phyloP scores from a whole-genome alignment of 2,797 vertebrate species.

The Syndactyla subalaris region DNA sequence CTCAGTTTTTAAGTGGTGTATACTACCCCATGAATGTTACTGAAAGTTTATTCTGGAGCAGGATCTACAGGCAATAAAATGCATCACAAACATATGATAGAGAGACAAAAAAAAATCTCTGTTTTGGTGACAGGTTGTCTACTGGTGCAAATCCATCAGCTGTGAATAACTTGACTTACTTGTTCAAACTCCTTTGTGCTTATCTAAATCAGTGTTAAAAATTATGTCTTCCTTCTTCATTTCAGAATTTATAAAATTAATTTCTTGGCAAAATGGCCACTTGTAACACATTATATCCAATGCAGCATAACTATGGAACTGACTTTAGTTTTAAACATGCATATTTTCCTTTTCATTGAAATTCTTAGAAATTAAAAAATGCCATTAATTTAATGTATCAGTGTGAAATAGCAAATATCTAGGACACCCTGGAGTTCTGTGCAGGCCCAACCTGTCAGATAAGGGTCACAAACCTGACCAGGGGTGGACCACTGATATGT shows the following conservation, averaged over 20 bases:
- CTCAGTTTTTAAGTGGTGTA: background rate
- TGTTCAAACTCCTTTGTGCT: background rate
- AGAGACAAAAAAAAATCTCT: background rate
- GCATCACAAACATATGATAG: background rate
- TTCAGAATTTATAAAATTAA: background rate
- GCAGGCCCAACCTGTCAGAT: background rate
- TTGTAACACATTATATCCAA: background rate
- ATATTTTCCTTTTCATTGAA: background rate
- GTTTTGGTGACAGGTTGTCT: background rate
- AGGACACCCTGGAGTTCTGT: background rate
- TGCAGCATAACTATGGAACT: background rate
- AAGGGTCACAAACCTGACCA: background rate
- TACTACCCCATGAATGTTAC: background rate
- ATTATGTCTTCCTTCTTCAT: background rate
- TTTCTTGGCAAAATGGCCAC: background rate
- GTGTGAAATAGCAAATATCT: background rate
- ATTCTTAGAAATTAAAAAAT: background rate
- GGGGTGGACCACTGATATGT: no score
- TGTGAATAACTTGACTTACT: background rate
- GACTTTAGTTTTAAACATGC: background rate
- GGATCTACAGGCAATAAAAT: background rate
- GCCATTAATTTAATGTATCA: background rate
- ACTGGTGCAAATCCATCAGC: background rate
- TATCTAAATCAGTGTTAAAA: background rate
- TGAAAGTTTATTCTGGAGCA: background rate